Evolutionary conservation across 1,140 invertebrate species (phyloP), one percentile per base, ranked within the genome.

Genomic region (Formica selysi): DNA sequence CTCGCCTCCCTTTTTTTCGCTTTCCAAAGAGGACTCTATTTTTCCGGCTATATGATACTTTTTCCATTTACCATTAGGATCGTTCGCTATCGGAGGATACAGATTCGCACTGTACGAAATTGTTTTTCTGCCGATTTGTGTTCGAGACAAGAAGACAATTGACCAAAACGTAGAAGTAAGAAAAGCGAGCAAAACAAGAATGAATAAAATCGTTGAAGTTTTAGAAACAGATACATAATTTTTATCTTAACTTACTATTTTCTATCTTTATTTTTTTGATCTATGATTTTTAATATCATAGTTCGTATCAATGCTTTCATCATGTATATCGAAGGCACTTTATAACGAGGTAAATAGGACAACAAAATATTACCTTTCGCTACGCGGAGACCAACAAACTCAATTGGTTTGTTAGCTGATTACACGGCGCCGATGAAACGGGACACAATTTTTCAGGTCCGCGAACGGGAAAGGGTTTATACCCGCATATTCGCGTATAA

Each of bases 371-470:
- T 83, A 36, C 61, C 29, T 61, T 61, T 62, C 38, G 38, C 38
- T 36, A 73, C 19, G 13, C 79, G 26, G 41, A 6, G 1, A 48
- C 19, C 54, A 22, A 38, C 68, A 74, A 83, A 83, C 38, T 62
- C 68, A 44, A 83, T 83, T 54, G 61, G 79, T 83, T 83, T 74
- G 68, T 83, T 83, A 83, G 29, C 79, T 83, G 68, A 83, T 83
- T 74, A 83, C 38, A 19, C 68, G 54, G 68, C 13, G 26, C 13
- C 68, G 54, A 74, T 83, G n/a, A 44, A 83, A 83, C 57, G 13
- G 57, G 57, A 61, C 67, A 71, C 79, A 73, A 81, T 83, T 83
- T 83, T 83, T 83, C 54, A 38, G 38, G 1, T 74, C 68, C 51
- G 7, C 67, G 79, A 81, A 11, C 36, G 64, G 59, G 38, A 73